phyloP scores from a whole-genome alignment of 1,140 invertebrate species.

The Aphelinus certus region DNA sequence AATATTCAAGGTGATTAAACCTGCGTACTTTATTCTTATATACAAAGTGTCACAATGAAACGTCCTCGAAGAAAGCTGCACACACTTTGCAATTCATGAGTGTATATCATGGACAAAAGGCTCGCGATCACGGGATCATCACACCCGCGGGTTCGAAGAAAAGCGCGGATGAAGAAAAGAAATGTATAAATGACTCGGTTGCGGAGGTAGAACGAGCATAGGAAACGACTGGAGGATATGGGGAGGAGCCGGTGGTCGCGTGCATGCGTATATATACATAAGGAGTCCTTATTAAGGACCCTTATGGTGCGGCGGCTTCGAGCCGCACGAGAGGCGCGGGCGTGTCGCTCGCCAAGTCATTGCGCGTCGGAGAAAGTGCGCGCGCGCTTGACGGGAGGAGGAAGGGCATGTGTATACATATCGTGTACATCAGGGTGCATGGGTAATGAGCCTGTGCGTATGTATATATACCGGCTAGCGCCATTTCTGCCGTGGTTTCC shows the following conservation, averaged over 20 bases:
- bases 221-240: conserved; percentile 5
- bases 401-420: background rate
- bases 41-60: too few relatives aligned
- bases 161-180: background rate
- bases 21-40: too few relatives aligned
- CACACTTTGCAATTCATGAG: too few relatives aligned
- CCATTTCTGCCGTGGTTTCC: conserved; percentile 52
- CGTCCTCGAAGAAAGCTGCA: too few relatives aligned
- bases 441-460: conserved; percentile 51
- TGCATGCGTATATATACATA: background rate
- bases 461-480: conserved; percentile 1
- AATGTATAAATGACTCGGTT: background rate
- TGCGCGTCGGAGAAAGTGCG: conserved; percentile 41
- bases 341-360: conserved; percentile 57
- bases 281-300: background rate
- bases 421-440: conserved; percentile 50
- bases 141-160: background rate
- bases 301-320: too few relatives aligned
- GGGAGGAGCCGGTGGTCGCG: background rate
- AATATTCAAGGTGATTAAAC: too few relatives aligned
- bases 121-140: too few relatives aligned
- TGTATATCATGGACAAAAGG: too few relatives aligned
- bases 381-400: conserved; percentile 34
- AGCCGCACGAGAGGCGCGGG: conserved; percentile 27
- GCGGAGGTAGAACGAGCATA: background rate